phyloP scores from a whole-genome alignment of 2,888 invertebrate species.

The Andrena flavipes region DNA sequence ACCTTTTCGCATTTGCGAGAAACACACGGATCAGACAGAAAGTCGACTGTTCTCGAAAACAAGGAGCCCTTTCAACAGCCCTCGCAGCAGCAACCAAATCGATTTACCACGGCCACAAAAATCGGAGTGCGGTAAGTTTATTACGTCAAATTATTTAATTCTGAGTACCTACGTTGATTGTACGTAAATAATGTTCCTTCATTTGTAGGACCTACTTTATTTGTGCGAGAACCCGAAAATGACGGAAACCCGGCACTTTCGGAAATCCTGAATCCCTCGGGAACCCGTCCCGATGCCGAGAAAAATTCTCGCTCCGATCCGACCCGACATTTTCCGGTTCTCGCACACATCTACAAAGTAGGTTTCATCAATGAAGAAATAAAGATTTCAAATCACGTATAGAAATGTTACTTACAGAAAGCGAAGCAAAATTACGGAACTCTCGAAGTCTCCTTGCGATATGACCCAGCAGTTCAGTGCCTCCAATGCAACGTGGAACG shows the following conservation, averaged over 20 bases:
- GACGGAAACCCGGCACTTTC: too few relatives aligned
- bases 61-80: constrained; percentile 25
- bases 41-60: constrained; percentile 33
- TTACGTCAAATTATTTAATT: background rate
- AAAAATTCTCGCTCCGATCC: too few relatives aligned
- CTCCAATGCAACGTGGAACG: constrained; percentile 93
- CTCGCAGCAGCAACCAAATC: constrained; percentile 50
- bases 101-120: constrained; percentile 38
- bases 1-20: constrained; percentile 39
- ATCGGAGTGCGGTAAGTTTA: constrained; percentile 50
- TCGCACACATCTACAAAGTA: background rate
- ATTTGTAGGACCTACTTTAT: too few relatives aligned
- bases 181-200: too few relatives aligned
- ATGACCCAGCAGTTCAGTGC: constrained; percentile 91
- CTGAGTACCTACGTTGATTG: too few relatives aligned
- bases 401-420: constrained; percentile 18
- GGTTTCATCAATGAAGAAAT: background rate
- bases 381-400: background rate
- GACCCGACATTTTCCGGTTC: too few relatives aligned
- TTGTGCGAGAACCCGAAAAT: too few relatives aligned
- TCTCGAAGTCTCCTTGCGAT: constrained; percentile 92
- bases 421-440: constrained; percentile 85
- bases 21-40: constrained; percentile 33
- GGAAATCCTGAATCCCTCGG: too few relatives aligned
- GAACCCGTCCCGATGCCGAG: too few relatives aligned